Base-by-base conservation (phyloP, 2,797 vertebrate genomes). In the Mormyrus hasselquistii region DNA sequence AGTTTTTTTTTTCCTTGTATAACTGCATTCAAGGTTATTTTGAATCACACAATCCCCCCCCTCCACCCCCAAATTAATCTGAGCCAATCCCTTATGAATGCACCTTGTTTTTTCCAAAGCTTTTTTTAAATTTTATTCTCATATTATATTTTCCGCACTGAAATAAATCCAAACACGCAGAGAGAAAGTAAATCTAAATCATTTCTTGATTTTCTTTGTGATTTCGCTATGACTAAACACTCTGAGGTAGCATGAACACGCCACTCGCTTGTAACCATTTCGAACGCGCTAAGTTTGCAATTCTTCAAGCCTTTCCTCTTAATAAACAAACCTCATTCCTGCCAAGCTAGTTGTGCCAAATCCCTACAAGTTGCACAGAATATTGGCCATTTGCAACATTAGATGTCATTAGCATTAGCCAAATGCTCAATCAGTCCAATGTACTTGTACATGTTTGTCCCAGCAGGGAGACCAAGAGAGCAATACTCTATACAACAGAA, bases 1-100 rank as follows among this genome's bases (percentile, higher is more conserved):
- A 85, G 86, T 86, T 87, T 88, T 88, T 84, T 84, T 69, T 87
- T 47, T 86, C 62, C 89, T 88, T 87, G 53, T 65, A 91, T 91
- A 88, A 84, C 87, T 87, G 85, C 50, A 87, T 55, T 87, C 52
- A 87, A 87, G 85, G 85, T 87, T 87, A 87, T 87, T 55, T 57
- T 87, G 85, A 57, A 87, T 57, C 85, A 87, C 53, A 57, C 85
- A 87, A 55, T 47, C 4, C 29, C 84, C 47, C 47, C 50, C 52
- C 85, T 57, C 52, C 85, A 55, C 85, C 29, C 50, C 85, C 29
- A 57, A 87, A 87, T 87, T 52, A 87, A 38, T 34, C 85, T 57
- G 4, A 87, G 85, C 50, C 83, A 86, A 86, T 87, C 85, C 85
- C 85, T 87, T 34, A 87, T 87, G 85, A 87, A 87, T 87, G 85